These are phyloP conservation scores for Aphidius ervi DNA, from an alignment of 1,140 invertebrate species.

Conservation along the genomic window DNA sequence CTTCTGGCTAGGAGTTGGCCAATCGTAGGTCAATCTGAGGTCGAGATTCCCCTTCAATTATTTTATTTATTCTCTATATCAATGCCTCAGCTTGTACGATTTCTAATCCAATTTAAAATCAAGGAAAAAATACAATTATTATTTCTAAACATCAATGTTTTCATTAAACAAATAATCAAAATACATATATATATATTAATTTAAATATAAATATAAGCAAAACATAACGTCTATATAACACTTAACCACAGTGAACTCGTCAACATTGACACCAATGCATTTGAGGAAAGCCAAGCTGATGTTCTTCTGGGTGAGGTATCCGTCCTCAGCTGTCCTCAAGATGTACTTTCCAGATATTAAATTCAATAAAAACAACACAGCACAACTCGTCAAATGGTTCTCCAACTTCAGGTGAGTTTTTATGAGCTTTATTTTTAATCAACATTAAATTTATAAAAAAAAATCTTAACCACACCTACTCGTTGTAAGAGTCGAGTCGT, in stretches of 20 bases:
- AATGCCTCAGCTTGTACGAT: conserved; percentile 51
- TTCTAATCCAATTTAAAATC: conserved; percentile 51
- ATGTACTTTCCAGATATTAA: conserved; percentile 99
- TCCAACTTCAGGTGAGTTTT: conserved; percentile 95
- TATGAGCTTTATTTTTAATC: background rate
- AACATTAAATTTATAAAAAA: background rate
- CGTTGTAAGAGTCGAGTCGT: too few species aligned
- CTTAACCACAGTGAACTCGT: conserved; percentile 83
- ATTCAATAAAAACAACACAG: conserved; percentile 99
- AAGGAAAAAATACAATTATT: conserved; percentile 44
- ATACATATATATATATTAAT: background rate
- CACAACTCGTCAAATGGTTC: conserved; percentile 99
- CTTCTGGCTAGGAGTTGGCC: conserved; percentile 51
- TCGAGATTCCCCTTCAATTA: conserved; percentile 37
- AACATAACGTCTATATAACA: conserved; percentile 41
- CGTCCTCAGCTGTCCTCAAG: conserved; percentile 96
- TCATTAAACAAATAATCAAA: conserved; percentile 16
- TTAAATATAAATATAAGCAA: background rate
- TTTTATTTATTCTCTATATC: conserved; percentile 22
- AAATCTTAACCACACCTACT: too few species aligned
- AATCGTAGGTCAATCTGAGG: conserved; percentile 47
- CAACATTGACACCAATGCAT: conserved; percentile 98
- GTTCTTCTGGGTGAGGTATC: conserved; percentile 99
- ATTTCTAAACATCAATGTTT: conserved; percentile 33
- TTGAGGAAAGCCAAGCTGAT: conserved; percentile 99